Evolutionary conservation across 2,113 vertebrate species (phyloP), one percentile per base, ranked within the genome.

Genomic region (Clarias macrocephalus): DNA sequence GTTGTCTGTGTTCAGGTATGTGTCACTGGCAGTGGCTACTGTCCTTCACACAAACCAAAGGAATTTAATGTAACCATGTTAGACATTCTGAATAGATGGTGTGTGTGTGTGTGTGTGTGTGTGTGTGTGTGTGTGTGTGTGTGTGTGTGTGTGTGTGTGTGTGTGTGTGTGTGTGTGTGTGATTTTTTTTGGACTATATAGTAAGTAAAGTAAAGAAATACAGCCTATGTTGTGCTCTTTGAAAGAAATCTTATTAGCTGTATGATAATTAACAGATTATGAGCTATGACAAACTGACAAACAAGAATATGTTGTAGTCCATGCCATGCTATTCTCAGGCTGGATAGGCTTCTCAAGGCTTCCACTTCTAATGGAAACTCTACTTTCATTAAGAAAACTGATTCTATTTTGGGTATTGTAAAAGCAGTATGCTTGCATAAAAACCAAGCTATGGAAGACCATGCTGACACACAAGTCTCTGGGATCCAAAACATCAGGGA

Each of bases 31-130:
- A 87, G 87, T 85, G 75, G 23, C 90, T 56, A 30, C 85, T 54
- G 91, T 89, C 85, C 30, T 94, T 93, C 88, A 89, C 94, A 93
- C 91, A 37, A 85, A 87, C 89, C 28, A 85, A 92, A 91, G 95
- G 94, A 95, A 95, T 94, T 92, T 94, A 79, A 90, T 90, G 89
- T 83, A 68, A 85, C 90, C 33, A 91, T 95, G 94, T 92, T 91
- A 95, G 93, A 92, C 92, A 59, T 91, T 85, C 70, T 82, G 72
- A 86, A 88, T 90, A 89, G 86, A 90, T 86, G 90, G 79, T 62
- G 81, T 42, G 33, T 76, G 80, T 42, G 21, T 68, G 75, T 66
- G n/a, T 70, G 63, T 30, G 65, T 68, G 30, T 57, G 62, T 66
- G n/a, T 52, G 65, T 70, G 63, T 76, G 73, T 42, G 18, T 42